Percentiles rank a stretch among this genome's conserved stretches.
Conservation (phyloP, 2,797 vertebrate genomes). For the Nasua narica region DNA sequence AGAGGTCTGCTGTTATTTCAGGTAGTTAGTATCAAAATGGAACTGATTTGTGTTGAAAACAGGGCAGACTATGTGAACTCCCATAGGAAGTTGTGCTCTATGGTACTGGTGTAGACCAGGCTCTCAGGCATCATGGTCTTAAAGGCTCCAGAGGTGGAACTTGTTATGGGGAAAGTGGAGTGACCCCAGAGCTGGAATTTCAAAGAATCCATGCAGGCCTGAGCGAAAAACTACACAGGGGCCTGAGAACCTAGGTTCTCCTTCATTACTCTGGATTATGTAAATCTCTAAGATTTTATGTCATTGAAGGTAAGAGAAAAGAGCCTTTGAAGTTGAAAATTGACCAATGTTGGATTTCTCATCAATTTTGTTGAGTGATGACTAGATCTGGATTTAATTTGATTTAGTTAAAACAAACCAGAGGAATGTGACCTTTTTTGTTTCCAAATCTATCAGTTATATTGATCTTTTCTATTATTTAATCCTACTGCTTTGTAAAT, state of each 20-base stretch:
- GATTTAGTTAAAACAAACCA: not conserved
- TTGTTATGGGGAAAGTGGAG: not conserved
- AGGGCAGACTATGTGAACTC: not conserved
- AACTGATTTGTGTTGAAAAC: not conserved
- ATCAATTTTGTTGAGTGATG: not conserved
- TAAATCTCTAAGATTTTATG: not conserved
- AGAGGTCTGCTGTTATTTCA: not conserved
- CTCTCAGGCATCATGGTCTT: not conserved
- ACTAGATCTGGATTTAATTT: not conserved
- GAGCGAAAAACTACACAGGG: not conserved
- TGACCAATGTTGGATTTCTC: not conserved
- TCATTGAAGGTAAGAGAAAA: not conserved
- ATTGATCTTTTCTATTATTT: not conserved
- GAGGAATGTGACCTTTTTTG: not conserved
- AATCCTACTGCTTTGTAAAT: not conserved
- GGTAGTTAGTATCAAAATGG: not conserved
- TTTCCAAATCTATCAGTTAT: not conserved
- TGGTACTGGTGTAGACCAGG: rapidly evolving
- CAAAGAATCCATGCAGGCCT: not conserved
- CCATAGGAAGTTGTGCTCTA: rapidly evolving
- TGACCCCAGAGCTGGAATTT: not conserved
- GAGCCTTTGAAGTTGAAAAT: not conserved
- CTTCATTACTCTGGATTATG: not conserved
- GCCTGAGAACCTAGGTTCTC: not conserved
- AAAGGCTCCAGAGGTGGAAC: not conserved